Base-by-base conservation (phyloP, 2,113 vertebrate species). In the Eptesicus fuscus region DNA sequence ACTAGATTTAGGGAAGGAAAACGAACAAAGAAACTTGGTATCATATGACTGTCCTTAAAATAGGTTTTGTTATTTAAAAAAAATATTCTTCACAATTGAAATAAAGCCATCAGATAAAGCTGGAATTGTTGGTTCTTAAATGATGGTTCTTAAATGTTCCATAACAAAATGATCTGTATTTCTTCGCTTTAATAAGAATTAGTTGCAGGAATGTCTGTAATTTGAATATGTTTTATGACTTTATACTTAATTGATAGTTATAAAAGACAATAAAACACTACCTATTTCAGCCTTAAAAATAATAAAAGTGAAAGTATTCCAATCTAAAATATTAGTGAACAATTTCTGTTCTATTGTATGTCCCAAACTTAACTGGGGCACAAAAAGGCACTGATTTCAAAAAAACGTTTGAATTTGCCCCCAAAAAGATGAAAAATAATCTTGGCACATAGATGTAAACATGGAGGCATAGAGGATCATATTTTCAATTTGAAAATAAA, bases 151-250 rank as follows among this genome's bases (percentile, higher is more conserved):
- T 92, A 35, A 53, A 10, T 69, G 28, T 83, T 56, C 9, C 40
- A 59, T 3, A 42, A 94, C 61, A 8, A 8, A 78, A 87, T 67
- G 22, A 42, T 47, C 42, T 77, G 20, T 42, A 69, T 40, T 74
- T 65, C 47, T 70, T 85, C 16, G 56, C 8, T 74, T 44, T 73
- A 37, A 18, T 53, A 87, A 47, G 2, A 96, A 47, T 11, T 20
- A 69, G 5, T 4, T 59, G 0, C 53, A 59, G 37, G 73, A 88
- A 74, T 80, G 61, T 51, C 1, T 91, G 1, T 79, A 69, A 74
- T 84, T 83, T 86, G 83, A 49, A 71, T 87, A 63, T 28, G 23
- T 78, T 83, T 79, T 59, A 51, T 79, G 12, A 73, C 3, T 10
- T 51, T 37, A 13, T 67, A 51, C 13, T 42, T 32, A 44, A 37